phyloP scores from a whole-genome alignment of 2,888 invertebrate genomes.

The Melanostoma scalare region DNA sequence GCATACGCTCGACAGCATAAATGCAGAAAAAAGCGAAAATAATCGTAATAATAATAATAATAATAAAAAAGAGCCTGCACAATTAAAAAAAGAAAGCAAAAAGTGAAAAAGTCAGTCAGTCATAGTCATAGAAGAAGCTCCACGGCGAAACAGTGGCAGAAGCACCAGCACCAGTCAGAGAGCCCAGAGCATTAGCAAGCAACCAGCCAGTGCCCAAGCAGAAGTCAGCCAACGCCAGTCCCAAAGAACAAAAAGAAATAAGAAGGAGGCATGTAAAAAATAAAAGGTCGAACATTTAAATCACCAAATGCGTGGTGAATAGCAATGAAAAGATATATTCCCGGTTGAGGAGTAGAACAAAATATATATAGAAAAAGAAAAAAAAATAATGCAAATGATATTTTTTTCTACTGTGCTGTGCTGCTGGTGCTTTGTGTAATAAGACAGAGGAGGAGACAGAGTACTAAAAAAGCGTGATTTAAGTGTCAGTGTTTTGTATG shows the following conservation, averaged over 20 bases:
- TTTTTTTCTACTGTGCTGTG: constrained; percentile 5
- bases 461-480: constrained; percentile 67
- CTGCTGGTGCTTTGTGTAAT: constrained; percentile 43
- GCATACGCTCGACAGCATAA: constrained; percentile 65
- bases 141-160: constrained; percentile 16
- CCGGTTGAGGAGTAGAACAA: constrained; percentile 7
- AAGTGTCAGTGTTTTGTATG: constrained; percentile 71
- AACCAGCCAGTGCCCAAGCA: constrained; percentile 19
- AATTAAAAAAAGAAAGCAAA: constrained; percentile 53
- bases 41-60: constrained; percentile 37
- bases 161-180: constrained; percentile 13
- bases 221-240: constrained; percentile 21
- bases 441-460: constrained; percentile 65
- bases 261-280: constrained; percentile 36
- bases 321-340: constrained; percentile 67
- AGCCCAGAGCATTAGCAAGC: background rate
- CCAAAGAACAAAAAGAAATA: background rate
- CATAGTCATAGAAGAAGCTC: background rate
- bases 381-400: constrained; percentile 41
- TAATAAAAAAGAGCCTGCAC: constrained; percentile 38
- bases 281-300: constrained; percentile 72
- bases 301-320: constrained; percentile 72
- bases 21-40: constrained; percentile 36
- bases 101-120: constrained; percentile 58
- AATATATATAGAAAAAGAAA: background rate